Evolutionary conservation across 92 coral and sea anemone genomes (phyloP).

Genomic region (Meandrina meandrites): DNA sequence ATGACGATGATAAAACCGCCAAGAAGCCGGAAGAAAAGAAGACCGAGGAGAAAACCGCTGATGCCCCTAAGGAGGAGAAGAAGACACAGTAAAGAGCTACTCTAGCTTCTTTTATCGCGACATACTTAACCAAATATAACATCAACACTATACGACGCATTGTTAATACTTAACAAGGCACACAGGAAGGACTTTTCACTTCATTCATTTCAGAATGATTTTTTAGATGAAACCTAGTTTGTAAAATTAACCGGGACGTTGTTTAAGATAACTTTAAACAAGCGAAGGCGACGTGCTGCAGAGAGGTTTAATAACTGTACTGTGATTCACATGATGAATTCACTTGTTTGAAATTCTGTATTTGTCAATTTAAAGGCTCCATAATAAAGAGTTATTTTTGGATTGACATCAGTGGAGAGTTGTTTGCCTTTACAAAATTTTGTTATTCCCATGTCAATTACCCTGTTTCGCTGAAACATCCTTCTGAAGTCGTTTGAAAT

Average conservation of each 20-base stretch:
- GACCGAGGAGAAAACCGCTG: conserved; percentile 9
- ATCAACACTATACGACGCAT: neutral
- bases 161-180: conserved; percentile 7
- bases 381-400: conserved; percentile 48
- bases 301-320: neutral
- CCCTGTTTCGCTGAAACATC: neutral
- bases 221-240: conserved; percentile 12
- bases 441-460: neutral
- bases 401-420: conserved; percentile 19
- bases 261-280: neutral
- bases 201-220: conserved; percentile 18
- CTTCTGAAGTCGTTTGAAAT: neutral
- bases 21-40: conserved; percentile 40
- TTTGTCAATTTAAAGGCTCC: conserved; percentile 6
- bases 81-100: conserved; percentile 36
- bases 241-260: neutral
- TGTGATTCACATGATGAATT: conserved; percentile 6
- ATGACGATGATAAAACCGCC: conserved; percentile 40
- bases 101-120: conserved; percentile 1
- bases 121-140: conserved; percentile 19
- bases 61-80: conserved; percentile 35
- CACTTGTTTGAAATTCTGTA: conserved; percentile 10
- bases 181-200: conserved; percentile 4
- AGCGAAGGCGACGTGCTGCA: neutral
- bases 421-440: neutral